Percentiles rank a stretch among this genome's conserved stretches.
Evolutionary conservation across 2,797 vertebrate genomes (phyloP).

Genomic region (Prunella strophiata): DNA sequence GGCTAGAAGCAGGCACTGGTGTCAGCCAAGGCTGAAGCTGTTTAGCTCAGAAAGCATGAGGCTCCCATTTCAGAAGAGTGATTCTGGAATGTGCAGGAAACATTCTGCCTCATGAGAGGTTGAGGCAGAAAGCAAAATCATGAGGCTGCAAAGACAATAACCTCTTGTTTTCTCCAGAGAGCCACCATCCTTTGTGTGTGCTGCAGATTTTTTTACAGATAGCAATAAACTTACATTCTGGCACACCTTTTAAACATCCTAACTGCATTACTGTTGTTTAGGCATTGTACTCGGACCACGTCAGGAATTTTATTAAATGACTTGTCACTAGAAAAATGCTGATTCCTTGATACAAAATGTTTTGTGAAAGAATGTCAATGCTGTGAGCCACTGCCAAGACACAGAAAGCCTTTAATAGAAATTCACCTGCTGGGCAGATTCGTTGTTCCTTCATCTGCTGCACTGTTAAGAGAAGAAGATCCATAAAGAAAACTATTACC

Average conservation of each 20-base stretch:
- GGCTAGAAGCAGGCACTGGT: neutral
- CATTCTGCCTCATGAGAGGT: accelerated
- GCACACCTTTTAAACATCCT: neutral
- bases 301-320: conserved; percentile 9
- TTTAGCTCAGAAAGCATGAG: neutral
- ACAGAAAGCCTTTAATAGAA: conserved; percentile 22
- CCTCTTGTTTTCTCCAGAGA: neutral
- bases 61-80: neutral
- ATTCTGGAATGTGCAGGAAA: neutral
- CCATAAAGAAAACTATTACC: neutral
- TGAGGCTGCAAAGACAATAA: neutral
- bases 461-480: neutral
- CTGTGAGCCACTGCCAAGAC: neutral
- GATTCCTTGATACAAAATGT: neutral
- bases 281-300: neutral
- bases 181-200: neutral
- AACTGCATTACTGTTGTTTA: neutral
- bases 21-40: neutral
- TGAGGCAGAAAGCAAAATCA: neutral
- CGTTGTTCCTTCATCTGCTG: conserved; percentile 3
- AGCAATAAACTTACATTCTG: neutral
- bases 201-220: neutral
- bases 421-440: conserved; percentile 40
- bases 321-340: conserved; percentile 14
- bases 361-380: conserved; percentile 13